Conservation (phyloP, 2,888 invertebrate species). For the Ectobius pallidus region DNA sequence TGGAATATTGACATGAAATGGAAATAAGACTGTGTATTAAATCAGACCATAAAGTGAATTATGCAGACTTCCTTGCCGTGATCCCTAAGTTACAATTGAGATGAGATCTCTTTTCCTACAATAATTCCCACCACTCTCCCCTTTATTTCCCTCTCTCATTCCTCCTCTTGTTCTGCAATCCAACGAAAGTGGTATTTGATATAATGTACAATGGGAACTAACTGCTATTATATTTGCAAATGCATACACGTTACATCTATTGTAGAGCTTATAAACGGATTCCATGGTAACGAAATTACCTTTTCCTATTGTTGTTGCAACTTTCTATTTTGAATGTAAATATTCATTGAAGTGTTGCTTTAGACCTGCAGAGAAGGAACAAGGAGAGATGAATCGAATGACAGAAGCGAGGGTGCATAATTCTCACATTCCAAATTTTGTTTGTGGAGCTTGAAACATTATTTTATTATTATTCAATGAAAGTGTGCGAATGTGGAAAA, state of each 20-base stretch:
- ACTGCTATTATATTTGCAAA: neutral
- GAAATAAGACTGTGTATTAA: too few species aligned
- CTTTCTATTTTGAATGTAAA: slow-evolving; percentile 25
- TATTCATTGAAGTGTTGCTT: slow-evolving; percentile 23
- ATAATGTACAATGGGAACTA: neutral
- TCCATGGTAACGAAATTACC: slow-evolving; percentile 17
- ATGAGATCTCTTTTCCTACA: slow-evolving; percentile 7
- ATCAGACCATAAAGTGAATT: too few species aligned
- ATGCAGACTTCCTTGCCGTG: neutral
- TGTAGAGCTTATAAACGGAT: slow-evolving; percentile 16
- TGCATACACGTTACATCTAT: neutral
- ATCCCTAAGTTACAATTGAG: neutral
- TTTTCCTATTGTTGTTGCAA: slow-evolving; percentile 22
- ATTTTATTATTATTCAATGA: too few species aligned
- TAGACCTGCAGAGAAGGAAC: neutral
- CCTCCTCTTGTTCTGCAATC: too few species aligned
- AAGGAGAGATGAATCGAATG: neutral
- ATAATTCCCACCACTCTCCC: neutral
- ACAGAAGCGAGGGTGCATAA: too few species aligned
- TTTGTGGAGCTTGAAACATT: too few species aligned
- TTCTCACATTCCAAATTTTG: too few species aligned
- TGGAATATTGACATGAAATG: too few species aligned
- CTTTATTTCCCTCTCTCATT: too few species aligned
- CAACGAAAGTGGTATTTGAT: neutral
- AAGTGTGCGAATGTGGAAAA: too few species aligned